These are phyloP conservation scores for Gobio occitaniae DNA, from an alignment of 2,797 vertebrate species.

Conservation along the genomic window DNA sequence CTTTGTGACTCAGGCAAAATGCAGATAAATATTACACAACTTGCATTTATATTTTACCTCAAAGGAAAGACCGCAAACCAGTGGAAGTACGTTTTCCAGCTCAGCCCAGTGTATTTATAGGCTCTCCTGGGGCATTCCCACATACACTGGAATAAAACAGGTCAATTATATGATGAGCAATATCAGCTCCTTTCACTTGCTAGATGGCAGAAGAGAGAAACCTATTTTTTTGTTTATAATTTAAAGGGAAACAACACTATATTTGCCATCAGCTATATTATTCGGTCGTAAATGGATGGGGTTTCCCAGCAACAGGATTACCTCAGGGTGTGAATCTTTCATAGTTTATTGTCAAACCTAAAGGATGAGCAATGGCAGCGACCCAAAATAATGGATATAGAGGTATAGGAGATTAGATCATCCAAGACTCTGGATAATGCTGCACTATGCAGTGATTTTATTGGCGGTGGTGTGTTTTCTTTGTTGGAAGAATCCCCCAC, in stretches of 20 bases:
- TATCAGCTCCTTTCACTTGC: constrained; percentile 11
- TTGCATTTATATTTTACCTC: constrained; percentile 23
- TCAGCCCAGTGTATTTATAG: constrained; percentile 45
- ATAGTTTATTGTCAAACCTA: constrained; percentile 37
- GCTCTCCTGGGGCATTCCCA: constrained; percentile 40
- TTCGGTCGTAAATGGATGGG: constrained; percentile 26
- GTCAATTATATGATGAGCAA: constrained; percentile 48
- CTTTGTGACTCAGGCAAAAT: constrained; percentile 25
- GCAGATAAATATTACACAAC: constrained; percentile 25
- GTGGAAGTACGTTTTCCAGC: constrained; percentile 33
- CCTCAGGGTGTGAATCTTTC: constrained; percentile 40
- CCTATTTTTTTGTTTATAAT: constrained; percentile 26
- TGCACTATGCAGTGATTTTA: constrained; percentile 38
- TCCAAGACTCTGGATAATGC: constrained; percentile 26
- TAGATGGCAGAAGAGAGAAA: constrained; percentile 25
- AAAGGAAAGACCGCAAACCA: constrained; percentile 45
- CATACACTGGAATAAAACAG: constrained; percentile 38
- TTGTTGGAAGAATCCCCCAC: constrained; percentile 32
- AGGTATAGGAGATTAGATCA: constrained; percentile 44
- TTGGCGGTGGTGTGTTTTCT: constrained; percentile 42
- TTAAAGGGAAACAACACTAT: constrained; percentile 27
- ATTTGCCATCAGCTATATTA: constrained; percentile 20
- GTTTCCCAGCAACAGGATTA: constrained; percentile 24
- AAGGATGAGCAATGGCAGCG: constrained; percentile 28
- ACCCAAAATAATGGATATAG: constrained; percentile 40